phyloP scores from a whole-genome alignment of 2,113 vertebrate species.

The Otolemur garnettii region DNA sequence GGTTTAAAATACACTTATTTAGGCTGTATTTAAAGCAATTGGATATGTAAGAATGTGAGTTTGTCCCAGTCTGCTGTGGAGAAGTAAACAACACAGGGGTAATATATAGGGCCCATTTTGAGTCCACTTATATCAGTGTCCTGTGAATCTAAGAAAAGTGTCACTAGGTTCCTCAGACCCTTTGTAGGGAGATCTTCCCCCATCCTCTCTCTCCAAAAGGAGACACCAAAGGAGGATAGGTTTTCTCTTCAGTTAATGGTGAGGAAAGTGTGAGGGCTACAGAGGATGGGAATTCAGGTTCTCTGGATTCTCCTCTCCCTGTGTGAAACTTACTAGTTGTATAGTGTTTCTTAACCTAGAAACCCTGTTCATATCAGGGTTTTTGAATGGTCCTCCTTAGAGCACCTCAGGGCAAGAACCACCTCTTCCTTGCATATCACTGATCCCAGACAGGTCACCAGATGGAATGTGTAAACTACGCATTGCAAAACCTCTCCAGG shows the following conservation, averaged over 20 bases:
- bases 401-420: not conserved
- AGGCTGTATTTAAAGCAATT: not conserved
- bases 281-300: not conserved
- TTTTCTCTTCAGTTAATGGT: not conserved
- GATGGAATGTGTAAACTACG: not conserved
- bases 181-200: not conserved
- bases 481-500: not conserved
- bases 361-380: not conserved
- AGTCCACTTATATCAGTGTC: not conserved
- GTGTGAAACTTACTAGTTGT: not conserved
- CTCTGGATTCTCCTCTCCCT: not conserved
- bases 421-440: not conserved
- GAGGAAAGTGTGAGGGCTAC: not conserved
- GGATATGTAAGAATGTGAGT: not conserved
- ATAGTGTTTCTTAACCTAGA: not conserved
- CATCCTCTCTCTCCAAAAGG: not conserved
- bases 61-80: not conserved
- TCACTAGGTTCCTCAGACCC: not conserved
- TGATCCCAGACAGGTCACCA: not conserved
- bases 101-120: not conserved
- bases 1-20: not conserved
- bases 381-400: not conserved
- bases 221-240: not conserved
- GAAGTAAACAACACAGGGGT: not conserved
- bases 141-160: not conserved